phyloP scores from a whole-genome alignment of 2,888 invertebrate species.

The Patella ulyssiponensis region DNA sequence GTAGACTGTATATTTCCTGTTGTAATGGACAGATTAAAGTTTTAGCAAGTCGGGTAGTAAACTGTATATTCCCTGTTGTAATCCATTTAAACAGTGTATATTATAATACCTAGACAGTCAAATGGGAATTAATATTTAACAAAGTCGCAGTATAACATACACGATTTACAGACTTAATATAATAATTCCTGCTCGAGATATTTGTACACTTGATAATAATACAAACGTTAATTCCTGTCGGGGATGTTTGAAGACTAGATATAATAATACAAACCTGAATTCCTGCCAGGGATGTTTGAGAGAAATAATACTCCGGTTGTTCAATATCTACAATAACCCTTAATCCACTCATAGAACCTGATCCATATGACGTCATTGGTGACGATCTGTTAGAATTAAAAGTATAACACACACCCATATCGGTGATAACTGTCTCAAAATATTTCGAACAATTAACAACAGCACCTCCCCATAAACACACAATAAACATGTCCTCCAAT shows the following conservation, averaged over 20 bases:
- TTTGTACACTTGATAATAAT: too few relatives aligned
- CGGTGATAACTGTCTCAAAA: neutral
- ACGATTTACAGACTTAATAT: too few relatives aligned
- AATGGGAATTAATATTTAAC: too few relatives aligned
- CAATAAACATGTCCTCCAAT: neutral
- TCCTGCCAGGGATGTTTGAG: neutral
- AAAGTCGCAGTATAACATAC: too few relatives aligned
- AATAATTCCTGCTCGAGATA: too few relatives aligned
- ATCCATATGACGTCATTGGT: neutral
- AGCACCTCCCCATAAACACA: neutral
- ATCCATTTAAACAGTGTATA: too few relatives aligned
- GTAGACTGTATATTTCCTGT: too few relatives aligned
- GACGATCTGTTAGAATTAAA: neutral
- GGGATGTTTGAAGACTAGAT: neutral
- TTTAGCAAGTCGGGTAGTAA: too few relatives aligned
- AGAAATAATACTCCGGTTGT: neutral
- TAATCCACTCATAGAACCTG: neutral
- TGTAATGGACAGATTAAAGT: too few relatives aligned
- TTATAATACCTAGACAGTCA: too few relatives aligned
- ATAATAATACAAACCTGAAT: neutral
- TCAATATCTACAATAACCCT: neutral
- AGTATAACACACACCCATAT: neutral
- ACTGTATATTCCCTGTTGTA: too few relatives aligned
- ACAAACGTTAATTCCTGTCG: neutral
- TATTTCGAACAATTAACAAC: neutral